A percentile compares a stretch with the other conserved stretches of the same genome.
phyloP scores from a whole-genome alignment of 2,797 vertebrate genomes.

The Paedocypris micromegethes region DNA sequence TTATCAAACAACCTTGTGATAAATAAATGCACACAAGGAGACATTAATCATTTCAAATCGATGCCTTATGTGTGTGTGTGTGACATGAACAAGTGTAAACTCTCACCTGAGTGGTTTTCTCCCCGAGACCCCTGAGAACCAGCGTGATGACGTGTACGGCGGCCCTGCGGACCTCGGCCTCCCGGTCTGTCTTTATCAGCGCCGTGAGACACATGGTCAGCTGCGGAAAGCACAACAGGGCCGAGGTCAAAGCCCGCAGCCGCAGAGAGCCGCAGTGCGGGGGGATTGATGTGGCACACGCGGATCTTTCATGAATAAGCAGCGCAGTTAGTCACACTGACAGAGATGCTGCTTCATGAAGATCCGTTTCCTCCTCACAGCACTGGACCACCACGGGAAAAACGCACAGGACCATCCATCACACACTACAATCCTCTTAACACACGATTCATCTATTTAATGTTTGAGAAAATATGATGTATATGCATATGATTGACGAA shows the following conservation, averaged over 20 bases:
- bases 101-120: constrained; percentile 80
- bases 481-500: too few relatives aligned
- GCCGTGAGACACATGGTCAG: constrained; percentile 80
- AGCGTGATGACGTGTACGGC: constrained; percentile 81
- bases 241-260: too few relatives aligned
- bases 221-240: constrained; percentile 57
- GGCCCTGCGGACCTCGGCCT: constrained; percentile 83
- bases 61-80: too few relatives aligned
- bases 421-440: not conserved
- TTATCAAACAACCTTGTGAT: too few relatives aligned
- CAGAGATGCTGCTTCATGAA: constrained; percentile 57
- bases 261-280: constrained; percentile 21
- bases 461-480: too few relatives aligned
- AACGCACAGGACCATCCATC: not conserved
- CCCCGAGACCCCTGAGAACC: constrained; percentile 82
- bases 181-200: constrained; percentile 76
- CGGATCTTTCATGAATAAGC: constrained; percentile 50
- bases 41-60: too few relatives aligned
- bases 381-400: constrained; percentile 7
- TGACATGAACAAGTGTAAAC: not conserved
- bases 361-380: constrained; percentile 23
- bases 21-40: too few relatives aligned
- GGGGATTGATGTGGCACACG: constrained; percentile 38
- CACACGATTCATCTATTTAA: too few relatives aligned
- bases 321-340: constrained; percentile 48